Evolutionary conservation across 2,113 vertebrate genomes (phyloP), one percentile per base, ranked within the genome.

Genomic region (Petaurus breviceps): DNA sequence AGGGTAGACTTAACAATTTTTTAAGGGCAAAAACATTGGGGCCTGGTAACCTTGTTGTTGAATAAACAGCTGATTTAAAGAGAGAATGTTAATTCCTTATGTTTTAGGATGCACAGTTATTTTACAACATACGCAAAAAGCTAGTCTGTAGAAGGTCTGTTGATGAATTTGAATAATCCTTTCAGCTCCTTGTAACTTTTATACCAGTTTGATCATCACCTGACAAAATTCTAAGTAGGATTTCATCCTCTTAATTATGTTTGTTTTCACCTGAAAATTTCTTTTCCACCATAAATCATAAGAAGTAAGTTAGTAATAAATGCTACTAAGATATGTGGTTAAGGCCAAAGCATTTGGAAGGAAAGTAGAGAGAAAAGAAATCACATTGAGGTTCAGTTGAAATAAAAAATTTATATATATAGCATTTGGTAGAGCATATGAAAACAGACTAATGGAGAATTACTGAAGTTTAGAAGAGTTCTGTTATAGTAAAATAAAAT

Each of bases 201-300:
- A 6, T 1, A 5, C 31, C 51, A 77, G 14, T 68, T 51, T 95
- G n/a, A 43, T 93, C 92, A 24, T 90, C 51, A 50, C 77, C 93
- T 91, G 31, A 23, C 91, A 11, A 95, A 47, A 92, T 90, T 96
- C 95, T 46, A 90, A 91, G 31, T 94, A 90, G 91, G 55, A 95
- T 47, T 90, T 47, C 19, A 54, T 1, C n/a, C 25, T 37, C 1
- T 54, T 49, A 49, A 49, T 49, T 57, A 57, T 57, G 2, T 28
- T 28, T 10, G 28, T 14, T 57, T 14, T 26, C 22, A 10, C 49
- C 57, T 9, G 5, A 16, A 37, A 0, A 91, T 94, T 50, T 90
- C 5, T 96, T 96, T 94, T 22, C 68, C 94, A 12, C n/a, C 96
- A 2, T 95, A n/a, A 97, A 94, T 57, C 91, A 57, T 94, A 19